Evolutionary conservation across 2,113 vertebrate species (phyloP).

Genomic region (Dolichotis patagonum): DNA sequence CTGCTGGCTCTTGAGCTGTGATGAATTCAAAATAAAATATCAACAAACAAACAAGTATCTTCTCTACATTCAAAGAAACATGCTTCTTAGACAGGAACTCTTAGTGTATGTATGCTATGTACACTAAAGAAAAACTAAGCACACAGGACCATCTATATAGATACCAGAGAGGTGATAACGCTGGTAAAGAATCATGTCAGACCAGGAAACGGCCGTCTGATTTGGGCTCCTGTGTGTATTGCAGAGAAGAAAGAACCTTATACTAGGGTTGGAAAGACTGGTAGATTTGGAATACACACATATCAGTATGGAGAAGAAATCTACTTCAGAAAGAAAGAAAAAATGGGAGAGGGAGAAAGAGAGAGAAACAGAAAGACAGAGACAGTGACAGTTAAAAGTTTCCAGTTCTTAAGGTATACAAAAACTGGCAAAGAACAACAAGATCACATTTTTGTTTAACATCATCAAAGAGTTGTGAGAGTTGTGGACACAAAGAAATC

Average conservation of each 20-base stretch:
- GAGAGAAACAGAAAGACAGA: no score
- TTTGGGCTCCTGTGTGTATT: neutral
- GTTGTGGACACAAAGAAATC: neutral
- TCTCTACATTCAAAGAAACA: neutral
- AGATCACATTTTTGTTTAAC: neutral
- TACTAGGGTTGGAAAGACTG: neutral
- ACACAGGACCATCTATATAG: neutral
- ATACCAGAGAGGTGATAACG: neutral
- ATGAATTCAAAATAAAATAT: neutral
- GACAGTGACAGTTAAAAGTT: neutral
- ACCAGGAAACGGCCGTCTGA: neutral
- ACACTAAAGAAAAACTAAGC: neutral
- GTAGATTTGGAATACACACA: neutral
- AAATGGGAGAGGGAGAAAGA: rapidly evolving
- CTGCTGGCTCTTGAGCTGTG: neutral
- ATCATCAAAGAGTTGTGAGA: neutral
- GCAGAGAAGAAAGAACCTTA: neutral
- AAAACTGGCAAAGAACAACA: neutral
- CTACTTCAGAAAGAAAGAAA: neutral
- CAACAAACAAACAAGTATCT: neutral
- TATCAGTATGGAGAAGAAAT: neutral
- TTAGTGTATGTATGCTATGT: neutral
- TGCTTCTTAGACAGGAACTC: neutral
- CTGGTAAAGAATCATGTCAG: neutral
- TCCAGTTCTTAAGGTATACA: neutral